phyloP scores from a whole-genome alignment of 2,113 vertebrate genomes.

The Mus pahari region DNA sequence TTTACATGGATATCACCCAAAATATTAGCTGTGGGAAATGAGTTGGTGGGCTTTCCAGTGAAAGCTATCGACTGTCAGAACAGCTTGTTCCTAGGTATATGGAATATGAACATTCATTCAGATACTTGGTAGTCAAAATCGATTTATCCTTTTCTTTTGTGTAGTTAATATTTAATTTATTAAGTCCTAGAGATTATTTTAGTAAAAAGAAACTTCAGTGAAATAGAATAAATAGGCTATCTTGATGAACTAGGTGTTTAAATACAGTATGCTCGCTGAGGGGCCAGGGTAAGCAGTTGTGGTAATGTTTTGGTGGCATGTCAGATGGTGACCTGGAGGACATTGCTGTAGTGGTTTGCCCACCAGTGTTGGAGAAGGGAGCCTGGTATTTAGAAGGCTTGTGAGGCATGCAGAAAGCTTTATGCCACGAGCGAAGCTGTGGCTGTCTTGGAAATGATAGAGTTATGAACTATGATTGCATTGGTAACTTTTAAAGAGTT shows the following conservation, averaged over 20 bases:
- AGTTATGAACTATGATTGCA: background rate
- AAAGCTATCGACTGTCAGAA: background rate
- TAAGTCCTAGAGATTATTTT: constrained; percentile 38
- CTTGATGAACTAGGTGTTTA: background rate
- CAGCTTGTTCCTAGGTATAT: constrained; percentile 19
- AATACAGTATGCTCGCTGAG: background rate
- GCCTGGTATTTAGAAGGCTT: background rate
- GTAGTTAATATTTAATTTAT: constrained; percentile 10
- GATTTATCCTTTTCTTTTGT: constrained; percentile 23
- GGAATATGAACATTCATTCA: constrained; percentile 14
- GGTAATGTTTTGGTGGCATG: background rate
- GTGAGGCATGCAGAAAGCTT: background rate
- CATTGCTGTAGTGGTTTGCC: background rate
- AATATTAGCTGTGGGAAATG: constrained; percentile 30
- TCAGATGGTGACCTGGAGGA: constrained; percentile 4
- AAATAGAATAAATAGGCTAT: constrained; percentile 36
- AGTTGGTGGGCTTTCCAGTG: constrained; percentile 27
- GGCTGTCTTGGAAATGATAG: constrained; percentile 20
- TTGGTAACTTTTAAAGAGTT: background rate
- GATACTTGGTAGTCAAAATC: constrained; percentile 14
- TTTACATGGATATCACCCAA: constrained; percentile 1
- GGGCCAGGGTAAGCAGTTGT: background rate
- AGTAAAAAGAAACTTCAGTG: constrained; percentile 55
- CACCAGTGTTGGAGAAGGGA: background rate
- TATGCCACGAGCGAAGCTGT: background rate